Evolutionary conservation across 2,888 invertebrate species (phyloP).

Genomic region (Hypsopygia costalis): DNA sequence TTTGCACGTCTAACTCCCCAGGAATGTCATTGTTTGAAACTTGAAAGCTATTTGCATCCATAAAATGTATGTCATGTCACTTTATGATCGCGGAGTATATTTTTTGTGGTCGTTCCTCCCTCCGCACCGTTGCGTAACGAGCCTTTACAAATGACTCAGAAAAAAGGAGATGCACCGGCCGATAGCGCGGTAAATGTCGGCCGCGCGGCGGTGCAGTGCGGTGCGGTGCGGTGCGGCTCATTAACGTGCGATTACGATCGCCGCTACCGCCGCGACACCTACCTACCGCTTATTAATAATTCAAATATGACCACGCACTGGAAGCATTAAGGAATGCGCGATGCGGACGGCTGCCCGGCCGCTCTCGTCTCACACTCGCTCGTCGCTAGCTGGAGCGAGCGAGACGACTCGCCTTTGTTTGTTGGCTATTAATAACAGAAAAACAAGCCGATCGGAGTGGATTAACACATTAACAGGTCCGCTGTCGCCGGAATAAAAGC

Average conservation of each 20-base stretch:
- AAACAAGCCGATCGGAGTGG: conserved; percentile 67
- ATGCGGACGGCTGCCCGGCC: too few relatives aligned
- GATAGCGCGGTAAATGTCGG: not conserved
- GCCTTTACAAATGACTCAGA: conserved; percentile 40
- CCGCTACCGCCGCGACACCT: conserved; percentile 12
- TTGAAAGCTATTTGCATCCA: too few relatives aligned
- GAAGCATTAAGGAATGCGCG: conserved; percentile 1
- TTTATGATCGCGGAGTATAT: too few relatives aligned
- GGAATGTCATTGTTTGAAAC: too few relatives aligned
- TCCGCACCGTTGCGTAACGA: conserved; percentile 31
- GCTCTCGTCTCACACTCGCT: conserved; percentile 1
- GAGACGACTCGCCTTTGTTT: conserved; percentile 41
- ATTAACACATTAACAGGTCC: conserved; percentile 74
- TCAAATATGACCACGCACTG: conserved; percentile 21
- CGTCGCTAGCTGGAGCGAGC: conserved; percentile 21
- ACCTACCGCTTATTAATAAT: conserved; percentile 31
- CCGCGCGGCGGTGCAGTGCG: not conserved
- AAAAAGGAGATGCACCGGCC: conserved; percentile 15
- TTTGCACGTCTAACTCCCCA: too few relatives aligned
- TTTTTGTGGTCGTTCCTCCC: too few relatives aligned
- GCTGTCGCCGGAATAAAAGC: conserved; percentile 66
- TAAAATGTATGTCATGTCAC: too few relatives aligned
- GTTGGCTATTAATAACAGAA: conserved; percentile 66
- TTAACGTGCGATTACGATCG: conserved; percentile 10
- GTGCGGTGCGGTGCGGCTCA: not conserved